Base-by-base conservation (phyloP, 92 coral and sea anemone species). In the Porites lobata region DNA sequence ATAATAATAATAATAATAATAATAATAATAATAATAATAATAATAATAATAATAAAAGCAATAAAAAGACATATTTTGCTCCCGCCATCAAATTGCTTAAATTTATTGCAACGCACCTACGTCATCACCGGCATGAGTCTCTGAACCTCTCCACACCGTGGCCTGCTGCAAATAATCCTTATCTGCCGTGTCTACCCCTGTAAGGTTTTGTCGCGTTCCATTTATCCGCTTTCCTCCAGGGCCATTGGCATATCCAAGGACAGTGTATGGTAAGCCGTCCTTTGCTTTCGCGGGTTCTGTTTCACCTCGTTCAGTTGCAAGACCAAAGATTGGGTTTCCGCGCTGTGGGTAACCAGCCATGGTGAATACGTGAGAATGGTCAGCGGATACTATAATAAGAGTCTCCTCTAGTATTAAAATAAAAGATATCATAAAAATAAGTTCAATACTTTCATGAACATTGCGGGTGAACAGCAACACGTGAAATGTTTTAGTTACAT, bases 281-380 rank as follows among this genome's bases (percentile, higher is more conserved):
- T 58, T 64, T 2, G 91, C 91, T 20, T 51, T 61, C 2, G 21
- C n/a, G 1, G 78, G 78, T 9, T 74, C 43, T 12, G 32, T 52
- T 9, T 21, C 1, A 1, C 8, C 43, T 6, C 1, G 12, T 13
- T n/a, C 66, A 7, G 32, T 56, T 50, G 73, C 87, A 70, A 85
- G 47, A 54, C 96, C 94, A 43, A 95, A 88, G 72, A 95, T 93
- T 19, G 98, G 98, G 67, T 91, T 93, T 38, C 95, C 95, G 38
- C 95, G 94, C 12, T 54, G 63, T 0, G 94, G 94, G 59, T 95
- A 85, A 17, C 96, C 98, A 50, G 88, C 86, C 20, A 93, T 67
- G 38, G 91, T 87, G 43, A 95, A 90, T 22, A 90, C 92, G 85
- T 95, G 98, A 4, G 96, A 94, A 14, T 95, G 98, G 89, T 95